phyloP scores from a whole-genome alignment of 2,113 vertebrate genomes.

The Alces alces region DNA sequence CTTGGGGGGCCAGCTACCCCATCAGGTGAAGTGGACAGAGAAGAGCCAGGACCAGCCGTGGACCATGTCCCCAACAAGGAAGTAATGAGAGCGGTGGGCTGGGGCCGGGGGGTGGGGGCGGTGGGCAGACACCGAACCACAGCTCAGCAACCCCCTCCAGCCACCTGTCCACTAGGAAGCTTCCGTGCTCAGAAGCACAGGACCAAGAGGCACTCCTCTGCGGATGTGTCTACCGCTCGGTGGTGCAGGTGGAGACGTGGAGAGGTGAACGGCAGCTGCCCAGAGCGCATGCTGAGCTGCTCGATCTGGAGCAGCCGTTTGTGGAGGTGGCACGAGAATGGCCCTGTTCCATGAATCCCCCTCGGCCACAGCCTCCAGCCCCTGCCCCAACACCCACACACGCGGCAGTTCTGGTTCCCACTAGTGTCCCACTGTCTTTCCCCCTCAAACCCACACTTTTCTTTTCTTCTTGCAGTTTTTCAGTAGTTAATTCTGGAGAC shows the following conservation, averaged over 20 bases:
- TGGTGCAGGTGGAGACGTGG: too few relatives aligned
- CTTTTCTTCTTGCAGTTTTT: background rate
- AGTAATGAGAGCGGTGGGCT: background rate
- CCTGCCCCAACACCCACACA: background rate
- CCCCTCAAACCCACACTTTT: background rate
- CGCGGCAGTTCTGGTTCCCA: rapidly evolving
- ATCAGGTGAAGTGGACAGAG: background rate
- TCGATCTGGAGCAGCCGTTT: rapidly evolving
- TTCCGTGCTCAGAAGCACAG: rapidly evolving
- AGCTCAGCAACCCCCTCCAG: rapidly evolving
- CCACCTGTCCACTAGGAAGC: background rate
- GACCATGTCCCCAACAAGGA: background rate
- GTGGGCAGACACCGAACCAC: background rate
- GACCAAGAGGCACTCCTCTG: background rate
- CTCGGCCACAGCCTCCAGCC: background rate
- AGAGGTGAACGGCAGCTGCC: rapidly evolving
- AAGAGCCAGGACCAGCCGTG: background rate
- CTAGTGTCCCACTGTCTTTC: background rate
- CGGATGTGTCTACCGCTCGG: rapidly evolving
- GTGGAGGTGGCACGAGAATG: rapidly evolving
- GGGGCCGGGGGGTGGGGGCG: background rate
- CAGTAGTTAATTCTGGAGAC: background rate
- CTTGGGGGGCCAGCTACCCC: too few relatives aligned
- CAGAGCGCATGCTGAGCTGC: background rate
- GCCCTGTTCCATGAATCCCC: background rate